These are phyloP conservation scores for Myripristis murdjan DNA, from an alignment of 2,797 vertebrate genomes.

Conservation along the genomic window DNA sequence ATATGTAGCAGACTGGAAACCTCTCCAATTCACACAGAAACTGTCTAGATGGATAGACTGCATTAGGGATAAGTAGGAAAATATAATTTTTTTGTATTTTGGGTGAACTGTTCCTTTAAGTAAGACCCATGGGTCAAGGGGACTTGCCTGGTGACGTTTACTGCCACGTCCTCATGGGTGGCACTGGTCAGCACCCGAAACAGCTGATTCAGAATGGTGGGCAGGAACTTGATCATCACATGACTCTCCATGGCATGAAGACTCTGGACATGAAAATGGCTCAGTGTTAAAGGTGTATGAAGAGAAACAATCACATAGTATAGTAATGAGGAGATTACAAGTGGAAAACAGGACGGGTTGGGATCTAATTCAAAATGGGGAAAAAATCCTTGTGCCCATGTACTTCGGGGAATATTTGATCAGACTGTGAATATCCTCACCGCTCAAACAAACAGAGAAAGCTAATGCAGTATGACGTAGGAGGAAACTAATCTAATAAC, in stretches of 20 bases:
- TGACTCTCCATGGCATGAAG: slow-evolving; percentile 98
- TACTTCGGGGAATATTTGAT: neutral
- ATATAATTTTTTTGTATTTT: too few relatives aligned
- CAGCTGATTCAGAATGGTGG: slow-evolving; percentile 96
- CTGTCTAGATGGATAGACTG: too few relatives aligned
- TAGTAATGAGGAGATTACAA: neutral
- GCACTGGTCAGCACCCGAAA: slow-evolving; percentile 94
- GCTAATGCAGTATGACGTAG: neutral
- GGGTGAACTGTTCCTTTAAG: too few relatives aligned
- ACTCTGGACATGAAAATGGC: slow-evolving; percentile 82
- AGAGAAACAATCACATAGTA: neutral
- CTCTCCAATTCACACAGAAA: too few relatives aligned
- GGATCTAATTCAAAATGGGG: too few relatives aligned
- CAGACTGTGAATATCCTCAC: neutral
- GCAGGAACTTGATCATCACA: slow-evolving; percentile 98
- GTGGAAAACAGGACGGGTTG: neutral
- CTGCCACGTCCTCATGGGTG: slow-evolving; percentile 94
- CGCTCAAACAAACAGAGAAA: neutral
- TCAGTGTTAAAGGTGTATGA: slow-evolving; percentile 8
- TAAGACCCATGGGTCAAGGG: neutral
- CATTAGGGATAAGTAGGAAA: too few relatives aligned
- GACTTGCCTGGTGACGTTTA: slow-evolving; percentile 95
- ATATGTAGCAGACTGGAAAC: too few relatives aligned
- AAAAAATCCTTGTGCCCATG: too few relatives aligned
- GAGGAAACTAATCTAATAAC: slow-evolving; percentile 32